These are phyloP conservation scores for Prorops nasuta DNA, from an alignment of 1,140 invertebrate genomes.

Conservation along the genomic window DNA sequence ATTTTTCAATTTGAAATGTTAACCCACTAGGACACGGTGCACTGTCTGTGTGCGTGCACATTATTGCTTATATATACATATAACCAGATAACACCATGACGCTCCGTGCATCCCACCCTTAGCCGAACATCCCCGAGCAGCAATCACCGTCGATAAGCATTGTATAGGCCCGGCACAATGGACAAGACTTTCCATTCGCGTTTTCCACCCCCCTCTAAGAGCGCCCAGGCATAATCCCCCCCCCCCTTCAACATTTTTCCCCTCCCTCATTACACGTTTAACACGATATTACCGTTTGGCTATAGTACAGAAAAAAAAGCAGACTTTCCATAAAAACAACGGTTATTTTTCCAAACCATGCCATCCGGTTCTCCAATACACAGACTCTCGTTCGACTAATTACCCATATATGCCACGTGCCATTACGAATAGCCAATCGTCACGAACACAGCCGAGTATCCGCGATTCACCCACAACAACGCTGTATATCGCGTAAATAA, in stretches of 20 bases:
- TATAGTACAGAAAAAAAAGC: no score
- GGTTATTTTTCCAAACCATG: slow-evolving; percentile 26
- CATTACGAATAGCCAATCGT: slow-evolving; percentile 59
- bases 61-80: slow-evolving; percentile 25
- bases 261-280: not conserved
- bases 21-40: slow-evolving; percentile 22
- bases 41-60: slow-evolving; percentile 24
- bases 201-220: not conserved
- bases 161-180: slow-evolving; percentile 26
- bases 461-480: slow-evolving; percentile 48
- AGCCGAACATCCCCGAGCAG: slow-evolving; percentile 24
- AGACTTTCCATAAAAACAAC: no score
- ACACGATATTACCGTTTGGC: no score
- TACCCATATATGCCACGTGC: slow-evolving; percentile 54
- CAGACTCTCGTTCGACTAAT: slow-evolving; percentile 50
- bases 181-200: slow-evolving; percentile 29
- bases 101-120: slow-evolving; percentile 13
- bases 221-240: no score
- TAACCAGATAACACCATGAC: slow-evolving; percentile 19
- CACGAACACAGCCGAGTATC: slow-evolving; percentile 49
- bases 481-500: slow-evolving; percentile 58
- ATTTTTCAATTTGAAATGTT: slow-evolving; percentile 25
- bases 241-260: slow-evolving; percentile 7
- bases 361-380: not conserved
- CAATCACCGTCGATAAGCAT: slow-evolving; percentile 35